Evolutionary conservation across 1,140 invertebrate species (phyloP).

Genomic region (Nilaparvata lugens): DNA sequence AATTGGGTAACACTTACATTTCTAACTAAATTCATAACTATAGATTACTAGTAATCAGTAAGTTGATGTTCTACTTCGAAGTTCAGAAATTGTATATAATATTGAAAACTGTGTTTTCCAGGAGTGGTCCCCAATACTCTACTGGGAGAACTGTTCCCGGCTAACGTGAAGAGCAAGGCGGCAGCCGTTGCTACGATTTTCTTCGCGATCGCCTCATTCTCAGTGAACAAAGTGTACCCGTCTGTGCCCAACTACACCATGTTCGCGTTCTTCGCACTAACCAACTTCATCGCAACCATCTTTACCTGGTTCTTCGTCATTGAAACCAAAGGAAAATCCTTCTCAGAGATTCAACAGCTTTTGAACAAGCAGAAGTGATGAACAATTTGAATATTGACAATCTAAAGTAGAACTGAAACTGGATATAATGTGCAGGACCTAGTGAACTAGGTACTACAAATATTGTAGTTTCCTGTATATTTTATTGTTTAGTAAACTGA

Average conservation of each 20-base stretch:
- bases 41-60: no score
- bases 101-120: background rate
- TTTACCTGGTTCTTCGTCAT: conserved; percentile 57
- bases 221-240: conserved; percentile 67
- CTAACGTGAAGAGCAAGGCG: conserved; percentile 19
- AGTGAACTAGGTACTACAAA: no score
- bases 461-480: no score
- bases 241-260: conserved; percentile 47
- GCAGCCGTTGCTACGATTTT: conserved; percentile 18
- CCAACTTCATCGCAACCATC: conserved; percentile 46
- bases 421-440: no score
- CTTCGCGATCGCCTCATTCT: conserved; percentile 35
- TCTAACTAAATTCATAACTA: no score
- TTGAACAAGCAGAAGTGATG: conserved; percentile 21
- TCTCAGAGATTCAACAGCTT: conserved; percentile 59
- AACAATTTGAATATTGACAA: background rate
- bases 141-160: conserved; percentile 21
- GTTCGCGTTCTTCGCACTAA: conserved; percentile 72
- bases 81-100: no score
- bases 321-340: conserved; percentile 71
- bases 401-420: no score
- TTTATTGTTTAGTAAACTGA: no score
- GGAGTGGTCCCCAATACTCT: conserved; percentile 19
- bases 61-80: no score
- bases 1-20: no score